Percentiles rank a stretch among this genome's conserved stretches.
These are phyloP conservation scores for Colletes collaris DNA, from an alignment of 2,888 invertebrate species.

Conservation along the genomic window DNA sequence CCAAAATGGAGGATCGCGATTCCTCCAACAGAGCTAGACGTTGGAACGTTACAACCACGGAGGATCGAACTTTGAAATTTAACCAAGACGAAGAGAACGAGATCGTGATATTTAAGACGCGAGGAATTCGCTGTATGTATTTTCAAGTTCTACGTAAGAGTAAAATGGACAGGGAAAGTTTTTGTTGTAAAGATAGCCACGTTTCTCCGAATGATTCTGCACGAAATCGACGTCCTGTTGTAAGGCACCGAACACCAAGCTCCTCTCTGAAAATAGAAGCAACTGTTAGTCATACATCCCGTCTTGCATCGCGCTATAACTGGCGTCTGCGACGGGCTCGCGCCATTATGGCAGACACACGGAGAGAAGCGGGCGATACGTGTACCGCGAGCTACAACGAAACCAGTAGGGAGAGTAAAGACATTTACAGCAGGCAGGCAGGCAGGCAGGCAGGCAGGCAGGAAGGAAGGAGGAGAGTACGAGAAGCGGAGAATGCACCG, in stretches of 20 bases:
- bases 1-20: slow-evolving; percentile 77
- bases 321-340: slow-evolving; percentile 74
- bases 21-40: not conserved
- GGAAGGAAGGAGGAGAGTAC: slow-evolving; percentile 7
- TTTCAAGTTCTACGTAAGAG: no score
- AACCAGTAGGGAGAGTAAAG: slow-evolving; percentile 53
- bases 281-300: slow-evolving; percentile 81
- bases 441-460: slow-evolving; percentile 18
- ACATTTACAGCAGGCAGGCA: slow-evolving; percentile 51
- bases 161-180: not conserved
- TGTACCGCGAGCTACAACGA: slow-evolving; percentile 47
- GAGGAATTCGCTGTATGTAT: no score
- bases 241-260: slow-evolving; percentile 39
- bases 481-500: slow-evolving; percentile 18
- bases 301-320: slow-evolving; percentile 79
- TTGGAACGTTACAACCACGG: not conserved
- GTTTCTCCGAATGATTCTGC: not conserved
- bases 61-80: not conserved
- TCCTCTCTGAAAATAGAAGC: slow-evolving; percentile 80
- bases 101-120: not conserved
- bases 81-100: no score
- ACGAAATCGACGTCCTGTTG: slow-evolving; percentile 59
- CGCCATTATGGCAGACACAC: slow-evolving; percentile 77
- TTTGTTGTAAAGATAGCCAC: not conserved
- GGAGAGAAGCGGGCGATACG: slow-evolving; percentile 51